These are phyloP conservation scores for Drosophila ambigua DNA, from an alignment of 1,140 invertebrate species.

Conservation along the genomic window DNA sequence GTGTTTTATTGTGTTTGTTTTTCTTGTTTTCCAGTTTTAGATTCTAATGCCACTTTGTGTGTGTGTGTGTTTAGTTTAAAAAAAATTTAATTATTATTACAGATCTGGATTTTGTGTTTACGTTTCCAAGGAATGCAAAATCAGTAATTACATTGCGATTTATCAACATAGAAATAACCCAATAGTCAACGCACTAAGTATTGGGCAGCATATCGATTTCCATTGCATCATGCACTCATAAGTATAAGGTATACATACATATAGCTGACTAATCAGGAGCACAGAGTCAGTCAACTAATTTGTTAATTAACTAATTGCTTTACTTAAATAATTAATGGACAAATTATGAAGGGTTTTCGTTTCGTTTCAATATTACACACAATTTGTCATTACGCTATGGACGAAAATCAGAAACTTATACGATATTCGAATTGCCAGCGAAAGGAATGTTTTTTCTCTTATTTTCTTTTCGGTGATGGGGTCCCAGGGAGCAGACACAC, in stretches of 20 bases:
- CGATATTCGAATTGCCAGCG: constrained; percentile 29
- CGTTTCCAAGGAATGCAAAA: constrained; percentile 11
- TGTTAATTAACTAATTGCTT: constrained; percentile 75
- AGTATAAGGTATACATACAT: constrained; percentile 9
- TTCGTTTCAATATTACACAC: constrained; percentile 30
- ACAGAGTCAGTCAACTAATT: constrained; percentile 42
- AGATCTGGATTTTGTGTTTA: constrained; percentile 26
- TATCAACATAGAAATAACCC: too few species aligned
- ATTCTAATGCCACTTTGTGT: constrained; percentile 58
- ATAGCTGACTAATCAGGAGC: neutral
- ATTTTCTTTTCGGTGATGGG: constrained; percentile 3
- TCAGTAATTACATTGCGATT: too few species aligned
- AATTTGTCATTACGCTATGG: constrained; percentile 68
- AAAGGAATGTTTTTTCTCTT: constrained; percentile 14
- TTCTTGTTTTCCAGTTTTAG: constrained; percentile 26
- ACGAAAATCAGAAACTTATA: constrained; percentile 58
- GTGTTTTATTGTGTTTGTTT: constrained; percentile 43
- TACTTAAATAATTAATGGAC: constrained; percentile 72
- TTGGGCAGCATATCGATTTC: too few species aligned
- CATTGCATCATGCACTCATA: too few species aligned
- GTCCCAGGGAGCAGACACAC: too few species aligned
- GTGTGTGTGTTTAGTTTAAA: constrained; percentile 29
- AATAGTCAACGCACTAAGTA: too few species aligned
- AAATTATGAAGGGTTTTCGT: constrained; percentile 43
- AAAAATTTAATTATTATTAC: constrained; percentile 41